Evolutionary conservation across 2,113 vertebrate species (phyloP).

Genomic region (Mormoops blainvillei): DNA sequence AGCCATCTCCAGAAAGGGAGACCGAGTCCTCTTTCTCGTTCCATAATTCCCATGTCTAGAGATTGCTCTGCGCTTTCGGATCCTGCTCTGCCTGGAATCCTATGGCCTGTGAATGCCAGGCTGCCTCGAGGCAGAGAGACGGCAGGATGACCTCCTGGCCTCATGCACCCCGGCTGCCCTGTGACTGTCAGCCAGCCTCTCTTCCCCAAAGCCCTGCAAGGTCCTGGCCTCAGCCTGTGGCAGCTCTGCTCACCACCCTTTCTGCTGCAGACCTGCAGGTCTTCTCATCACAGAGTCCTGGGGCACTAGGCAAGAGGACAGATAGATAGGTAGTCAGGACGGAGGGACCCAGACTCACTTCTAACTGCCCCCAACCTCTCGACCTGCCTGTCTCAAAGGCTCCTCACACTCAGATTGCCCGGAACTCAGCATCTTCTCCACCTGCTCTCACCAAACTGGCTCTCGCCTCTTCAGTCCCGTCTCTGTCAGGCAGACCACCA

Average conservation of each 20-base stretch:
- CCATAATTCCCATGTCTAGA: not conserved
- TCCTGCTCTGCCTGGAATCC: not conserved
- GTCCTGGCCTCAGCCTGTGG: not conserved
- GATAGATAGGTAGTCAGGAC: not conserved
- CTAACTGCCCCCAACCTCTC: fast-evolving
- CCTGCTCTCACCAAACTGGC: not conserved
- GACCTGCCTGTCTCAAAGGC: not conserved
- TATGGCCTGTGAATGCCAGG: not conserved
- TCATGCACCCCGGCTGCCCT: not conserved
- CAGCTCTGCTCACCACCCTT: not conserved
- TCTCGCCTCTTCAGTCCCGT: not conserved
- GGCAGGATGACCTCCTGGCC: not conserved
- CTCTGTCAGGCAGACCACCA: too few relatives aligned
- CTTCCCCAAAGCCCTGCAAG: not conserved
- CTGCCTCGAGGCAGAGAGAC: not conserved
- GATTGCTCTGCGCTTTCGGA: not conserved
- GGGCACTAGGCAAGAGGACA: not conserved
- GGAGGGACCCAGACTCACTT: not conserved
- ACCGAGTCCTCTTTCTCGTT: not conserved
- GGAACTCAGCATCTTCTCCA: not conserved
- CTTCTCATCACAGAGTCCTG: not conserved
- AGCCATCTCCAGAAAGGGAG: not conserved
- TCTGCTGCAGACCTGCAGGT: not conserved
- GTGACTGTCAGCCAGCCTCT: not conserved
- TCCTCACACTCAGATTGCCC: not conserved